phyloP scores from a whole-genome alignment of 2,797 vertebrate genomes.

The Neopelma chrysocephalum region DNA sequence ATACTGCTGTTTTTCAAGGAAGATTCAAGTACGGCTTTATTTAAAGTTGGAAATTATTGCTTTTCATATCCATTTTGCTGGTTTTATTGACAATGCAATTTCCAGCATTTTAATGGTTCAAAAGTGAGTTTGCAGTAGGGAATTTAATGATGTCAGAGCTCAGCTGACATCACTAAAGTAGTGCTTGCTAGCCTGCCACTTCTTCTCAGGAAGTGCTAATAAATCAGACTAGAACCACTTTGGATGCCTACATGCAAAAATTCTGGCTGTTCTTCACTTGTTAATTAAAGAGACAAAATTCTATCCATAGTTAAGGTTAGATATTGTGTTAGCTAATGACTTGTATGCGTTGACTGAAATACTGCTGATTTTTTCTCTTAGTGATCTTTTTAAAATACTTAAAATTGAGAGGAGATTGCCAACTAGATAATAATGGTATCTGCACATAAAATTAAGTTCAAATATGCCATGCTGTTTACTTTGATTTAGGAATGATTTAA shows the following conservation, averaged over 20 bases:
- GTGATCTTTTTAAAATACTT: not conserved
- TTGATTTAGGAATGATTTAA: constrained; percentile 25
- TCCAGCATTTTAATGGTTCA: not conserved
- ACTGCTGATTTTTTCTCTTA: not conserved
- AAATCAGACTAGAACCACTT: not conserved
- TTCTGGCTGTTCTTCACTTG: not conserved
- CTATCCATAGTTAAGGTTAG: not conserved
- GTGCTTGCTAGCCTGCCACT: not conserved
- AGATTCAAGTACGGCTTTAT: not conserved
- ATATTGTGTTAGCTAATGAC: not conserved
- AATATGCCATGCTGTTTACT: not conserved
- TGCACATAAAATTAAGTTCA: not conserved
- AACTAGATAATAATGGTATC: not conserved
- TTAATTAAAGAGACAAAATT: constrained; percentile 1
- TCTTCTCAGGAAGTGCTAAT: not conserved
- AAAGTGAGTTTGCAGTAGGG: not conserved
- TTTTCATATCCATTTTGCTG: not conserved
- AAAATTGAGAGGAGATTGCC: not conserved
- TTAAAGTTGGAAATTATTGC: not conserved
- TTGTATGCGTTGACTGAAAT: not conserved
- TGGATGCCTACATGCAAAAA: not conserved
- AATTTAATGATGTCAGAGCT: not conserved
- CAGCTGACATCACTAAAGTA: not conserved
- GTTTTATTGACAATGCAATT: not conserved
- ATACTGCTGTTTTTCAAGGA: not conserved